phyloP scores from a whole-genome alignment of 2,797 vertebrate genomes.

The Anguilla marmorata region DNA sequence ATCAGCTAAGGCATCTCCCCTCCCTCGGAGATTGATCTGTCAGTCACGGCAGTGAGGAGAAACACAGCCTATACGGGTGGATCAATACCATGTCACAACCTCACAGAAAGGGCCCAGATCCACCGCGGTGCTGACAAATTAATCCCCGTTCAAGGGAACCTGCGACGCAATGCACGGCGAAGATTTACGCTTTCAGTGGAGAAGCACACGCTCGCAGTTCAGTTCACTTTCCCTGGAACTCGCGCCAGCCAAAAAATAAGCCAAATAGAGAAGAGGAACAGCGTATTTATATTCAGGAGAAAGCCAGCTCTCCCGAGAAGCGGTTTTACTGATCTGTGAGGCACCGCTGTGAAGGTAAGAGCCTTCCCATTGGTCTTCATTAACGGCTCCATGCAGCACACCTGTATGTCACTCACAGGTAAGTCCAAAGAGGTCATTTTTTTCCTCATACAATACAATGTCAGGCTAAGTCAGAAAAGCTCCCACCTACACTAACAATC shows the following conservation, averaged over 20 bases:
- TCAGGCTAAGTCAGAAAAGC: too few relatives aligned
- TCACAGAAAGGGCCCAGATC: not conserved
- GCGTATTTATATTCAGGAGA: not conserved
- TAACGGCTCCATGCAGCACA: not conserved
- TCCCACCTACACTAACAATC: too few relatives aligned
- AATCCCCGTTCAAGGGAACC: not conserved
- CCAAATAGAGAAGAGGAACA: not conserved
- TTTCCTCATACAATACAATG: too few relatives aligned
- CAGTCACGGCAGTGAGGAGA: not conserved
- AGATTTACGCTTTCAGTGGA: not conserved
- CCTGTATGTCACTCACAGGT: too few relatives aligned
- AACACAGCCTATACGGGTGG: not conserved
- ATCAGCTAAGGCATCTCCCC: not conserved
- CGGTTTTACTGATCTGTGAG: not conserved
- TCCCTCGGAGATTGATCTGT: not conserved
- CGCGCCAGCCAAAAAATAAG: not conserved
- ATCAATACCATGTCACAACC: not conserved
- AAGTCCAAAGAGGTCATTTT: too few relatives aligned
- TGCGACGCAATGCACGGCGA: not conserved
- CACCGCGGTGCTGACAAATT: not conserved
- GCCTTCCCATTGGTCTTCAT: not conserved
- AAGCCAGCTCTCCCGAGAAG: not conserved
- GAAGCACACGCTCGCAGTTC: too few relatives aligned
- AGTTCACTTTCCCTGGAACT: not conserved
- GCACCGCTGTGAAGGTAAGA: not conserved